phyloP scores from a whole-genome alignment of 2,113 vertebrate genomes.

The Aramus guarauna region DNA sequence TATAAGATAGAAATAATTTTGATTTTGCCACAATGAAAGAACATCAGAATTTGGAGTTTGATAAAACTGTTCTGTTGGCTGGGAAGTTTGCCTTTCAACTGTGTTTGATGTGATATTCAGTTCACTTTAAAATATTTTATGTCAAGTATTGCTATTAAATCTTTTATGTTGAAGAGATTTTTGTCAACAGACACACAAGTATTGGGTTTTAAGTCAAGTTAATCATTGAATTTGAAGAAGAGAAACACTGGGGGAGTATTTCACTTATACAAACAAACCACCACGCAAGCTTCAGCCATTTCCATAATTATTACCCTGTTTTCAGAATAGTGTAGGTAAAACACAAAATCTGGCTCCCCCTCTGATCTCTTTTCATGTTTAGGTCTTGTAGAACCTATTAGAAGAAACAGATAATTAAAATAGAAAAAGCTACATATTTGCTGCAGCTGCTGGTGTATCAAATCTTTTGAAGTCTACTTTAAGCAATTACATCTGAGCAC shows the following conservation, averaged over 20 bases:
- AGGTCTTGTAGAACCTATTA: conserved; percentile 39
- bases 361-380: conserved; percentile 56
- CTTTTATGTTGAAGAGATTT: conserved; percentile 46
- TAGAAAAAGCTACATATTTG: neutral
- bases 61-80: conserved; percentile 16
- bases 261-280: conserved; percentile 23
- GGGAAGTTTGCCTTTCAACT: conserved; percentile 11
- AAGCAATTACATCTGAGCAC: conserved; percentile 32
- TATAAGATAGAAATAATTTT: neutral
- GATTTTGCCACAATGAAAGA: conserved; percentile 11
- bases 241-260: conserved; percentile 13
- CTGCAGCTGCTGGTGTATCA: conserved; percentile 14
- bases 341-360: conserved; percentile 12
- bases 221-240: conserved; percentile 46
- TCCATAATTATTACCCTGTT: conserved; percentile 26
- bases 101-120: neutral
- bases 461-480: conserved; percentile 60
- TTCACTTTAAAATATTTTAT: conserved; percentile 52
- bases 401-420: conserved; percentile 46
- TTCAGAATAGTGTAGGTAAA: conserved; percentile 31
- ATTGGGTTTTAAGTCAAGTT: conserved; percentile 49
- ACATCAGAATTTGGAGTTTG: conserved; percentile 14
- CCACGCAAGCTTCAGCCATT: conserved; percentile 13
- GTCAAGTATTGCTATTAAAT: conserved; percentile 37
- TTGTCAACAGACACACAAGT: conserved; percentile 33